These are phyloP conservation scores for Habropoda laboriosa DNA, from an alignment of 1,140 invertebrate species.

Conservation along the genomic window DNA sequence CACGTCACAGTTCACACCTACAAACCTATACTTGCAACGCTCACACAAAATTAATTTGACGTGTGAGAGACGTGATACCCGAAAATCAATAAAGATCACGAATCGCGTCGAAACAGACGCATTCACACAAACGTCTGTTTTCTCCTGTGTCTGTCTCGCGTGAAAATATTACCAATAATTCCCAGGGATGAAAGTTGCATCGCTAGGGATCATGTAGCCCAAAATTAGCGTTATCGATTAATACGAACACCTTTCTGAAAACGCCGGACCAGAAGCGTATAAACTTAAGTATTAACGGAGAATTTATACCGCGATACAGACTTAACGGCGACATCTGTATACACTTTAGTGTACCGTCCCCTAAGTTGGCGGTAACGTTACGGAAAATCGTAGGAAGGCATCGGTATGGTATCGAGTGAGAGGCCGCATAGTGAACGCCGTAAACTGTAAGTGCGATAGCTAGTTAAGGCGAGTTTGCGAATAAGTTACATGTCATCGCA, in stretches of 20 bases:
- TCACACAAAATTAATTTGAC: no score
- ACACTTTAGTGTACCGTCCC: constrained; percentile 33
- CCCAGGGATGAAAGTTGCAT: not conserved
- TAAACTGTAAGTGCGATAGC: constrained; percentile 53
- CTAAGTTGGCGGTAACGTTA: constrained; percentile 21
- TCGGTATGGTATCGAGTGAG: constrained; percentile 33
- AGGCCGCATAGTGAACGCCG: not conserved
- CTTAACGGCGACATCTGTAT: constrained; percentile 36
- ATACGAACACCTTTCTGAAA: not conserved
- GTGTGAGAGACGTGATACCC: no score
- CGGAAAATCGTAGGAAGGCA: constrained; percentile 38
- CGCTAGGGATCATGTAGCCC: not conserved
- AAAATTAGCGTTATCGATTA: not conserved
- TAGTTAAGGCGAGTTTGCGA: constrained; percentile 41
- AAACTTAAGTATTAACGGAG: not conserved
- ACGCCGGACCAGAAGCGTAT: not conserved
- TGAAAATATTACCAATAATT: not conserved
- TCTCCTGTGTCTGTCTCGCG: not conserved
- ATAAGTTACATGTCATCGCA: constrained; percentile 35
- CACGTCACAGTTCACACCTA: no score
- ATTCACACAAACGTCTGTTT: not conserved
- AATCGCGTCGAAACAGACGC: no score
- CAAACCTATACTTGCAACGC: no score
- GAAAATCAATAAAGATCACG: no score
- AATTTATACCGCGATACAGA: not conserved